phyloP scores from a whole-genome alignment of 1,140 invertebrate species.

The Pogonomyrmex barbatus region DNA sequence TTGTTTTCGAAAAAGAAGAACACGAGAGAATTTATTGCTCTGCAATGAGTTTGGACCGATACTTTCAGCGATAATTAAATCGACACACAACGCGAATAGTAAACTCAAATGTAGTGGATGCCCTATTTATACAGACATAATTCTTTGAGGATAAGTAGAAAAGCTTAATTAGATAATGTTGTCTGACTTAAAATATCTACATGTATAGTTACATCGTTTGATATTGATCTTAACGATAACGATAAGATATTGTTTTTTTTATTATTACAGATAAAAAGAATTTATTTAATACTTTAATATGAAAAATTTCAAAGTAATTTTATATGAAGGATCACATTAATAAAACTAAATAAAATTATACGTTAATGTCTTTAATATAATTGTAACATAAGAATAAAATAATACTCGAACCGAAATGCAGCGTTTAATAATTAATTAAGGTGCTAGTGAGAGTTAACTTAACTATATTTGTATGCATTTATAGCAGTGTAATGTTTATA shows the following conservation, averaged over 20 bases:
- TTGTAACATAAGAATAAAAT: neutral
- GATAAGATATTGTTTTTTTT: no score
- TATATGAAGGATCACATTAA: neutral
- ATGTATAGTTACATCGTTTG: no score
- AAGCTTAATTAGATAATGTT: neutral
- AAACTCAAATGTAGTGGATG: conserved; percentile 36
- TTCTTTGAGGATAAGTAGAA: conserved; percentile 19
- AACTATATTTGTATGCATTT: neutral
- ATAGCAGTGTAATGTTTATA: neutral
- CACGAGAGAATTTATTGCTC: conserved; percentile 40
- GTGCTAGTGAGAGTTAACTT: neutral
- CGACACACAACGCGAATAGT: conserved; percentile 26
- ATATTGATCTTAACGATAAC: no score
- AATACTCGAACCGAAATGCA: neutral
- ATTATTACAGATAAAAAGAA: no score
- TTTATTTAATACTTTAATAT: neutral
- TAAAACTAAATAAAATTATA: conserved; percentile 6
- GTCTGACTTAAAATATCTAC: neutral
- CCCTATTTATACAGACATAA: conserved; percentile 45
- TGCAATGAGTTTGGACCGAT: conserved; percentile 35
- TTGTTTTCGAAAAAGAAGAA: conserved; percentile 23
- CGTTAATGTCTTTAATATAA: neutral
- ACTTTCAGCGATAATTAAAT: conserved; percentile 48
- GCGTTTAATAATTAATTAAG: conserved; percentile 2
- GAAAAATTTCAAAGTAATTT: neutral